Conservation (phyloP, 2,113 vertebrate species). For the Burhinus oedicnemus region DNA sequence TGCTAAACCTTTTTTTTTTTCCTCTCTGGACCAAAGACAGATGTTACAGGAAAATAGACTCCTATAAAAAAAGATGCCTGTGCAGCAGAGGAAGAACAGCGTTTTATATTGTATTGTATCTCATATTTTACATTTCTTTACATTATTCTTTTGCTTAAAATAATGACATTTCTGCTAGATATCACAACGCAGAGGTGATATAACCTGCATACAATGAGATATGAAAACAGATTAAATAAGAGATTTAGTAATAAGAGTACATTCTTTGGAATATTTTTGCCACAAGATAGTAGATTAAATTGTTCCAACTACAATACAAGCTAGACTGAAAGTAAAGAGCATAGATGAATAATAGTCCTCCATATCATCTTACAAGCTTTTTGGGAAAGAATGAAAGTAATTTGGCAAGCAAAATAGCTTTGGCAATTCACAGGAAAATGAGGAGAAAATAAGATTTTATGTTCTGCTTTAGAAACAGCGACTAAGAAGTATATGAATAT, state of each 20-base stretch:
- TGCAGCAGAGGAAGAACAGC: neutral
- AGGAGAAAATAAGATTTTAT: constrained; percentile 30
- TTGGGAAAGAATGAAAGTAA: constrained; percentile 16
- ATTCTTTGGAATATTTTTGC: constrained; percentile 26
- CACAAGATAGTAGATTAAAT: neutral
- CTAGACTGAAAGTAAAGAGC: neutral
- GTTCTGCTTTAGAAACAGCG: neutral
- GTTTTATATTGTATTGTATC: neutral
- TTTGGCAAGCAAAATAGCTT: neutral
- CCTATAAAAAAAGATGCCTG: neutral
- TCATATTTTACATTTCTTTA: neutral
- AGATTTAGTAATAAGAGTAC: neutral
- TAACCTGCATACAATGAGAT: neutral
- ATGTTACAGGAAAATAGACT: neutral
- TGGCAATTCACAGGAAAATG: constrained; percentile 1
- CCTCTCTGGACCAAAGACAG: neutral
- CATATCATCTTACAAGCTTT: constrained; percentile 5
- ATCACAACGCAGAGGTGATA: neutral
- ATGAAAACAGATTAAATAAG: neutral
- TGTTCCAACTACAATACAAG: neutral
- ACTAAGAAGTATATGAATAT: constrained; percentile 13
- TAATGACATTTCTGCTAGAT: neutral
- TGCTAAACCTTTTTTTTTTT: neutral
- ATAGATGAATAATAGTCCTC: neutral
- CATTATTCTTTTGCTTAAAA: neutral